Evolutionary conservation across 2,113 vertebrate genomes (phyloP), one percentile per base, ranked within the genome.

Genomic region (pig (Sus scrofa)): DNA sequence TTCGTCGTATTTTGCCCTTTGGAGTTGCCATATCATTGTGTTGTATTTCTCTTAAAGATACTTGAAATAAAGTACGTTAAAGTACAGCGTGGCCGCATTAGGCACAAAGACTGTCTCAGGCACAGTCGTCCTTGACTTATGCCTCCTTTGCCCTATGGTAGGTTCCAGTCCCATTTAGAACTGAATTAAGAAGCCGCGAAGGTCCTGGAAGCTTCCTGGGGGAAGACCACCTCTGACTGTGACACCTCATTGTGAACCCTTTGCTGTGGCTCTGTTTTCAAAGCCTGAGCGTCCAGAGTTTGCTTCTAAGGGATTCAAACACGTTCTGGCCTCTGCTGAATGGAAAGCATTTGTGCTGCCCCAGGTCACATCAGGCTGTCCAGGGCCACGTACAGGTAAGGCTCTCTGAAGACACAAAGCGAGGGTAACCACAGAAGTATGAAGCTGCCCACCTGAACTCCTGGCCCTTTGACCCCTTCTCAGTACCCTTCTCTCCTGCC

Each of bases 61-160:
- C 50, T 91, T 95, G 52, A 91, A 91, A 90, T 77, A 82, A 94
- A 92, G 27, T 34, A 39, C 15, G 88, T 54, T 26, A 24, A 95
- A 79, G 9, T 62, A 6, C 18, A 56, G 8, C 1, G 20, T 79
- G 79, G 32, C 27, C 30, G 81, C 27, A 19, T 20, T 26, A 44
- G 34, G 18, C 60, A 54, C n/a, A 62, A 68, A 87, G 56, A n/a
- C 5, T 3, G 8, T 73, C 71, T 73, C 77, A 44, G 39, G 13
- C 5, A 5, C 19, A 32, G 71, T 86, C 62, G 68, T 37, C 10
- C 11, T 22, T 91, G 22, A 37, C 20, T 34, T 62, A 16, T 12
- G 74, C 63, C 20, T 91, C 6, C 7, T 79, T n/a, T 44, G 24
- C 67, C 85, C 60, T 83, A 0, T n/a, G 24, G 8, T 70, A 84